Conservation (phyloP, 2,113 vertebrate genomes). For the Oophaga pumilio region DNA sequence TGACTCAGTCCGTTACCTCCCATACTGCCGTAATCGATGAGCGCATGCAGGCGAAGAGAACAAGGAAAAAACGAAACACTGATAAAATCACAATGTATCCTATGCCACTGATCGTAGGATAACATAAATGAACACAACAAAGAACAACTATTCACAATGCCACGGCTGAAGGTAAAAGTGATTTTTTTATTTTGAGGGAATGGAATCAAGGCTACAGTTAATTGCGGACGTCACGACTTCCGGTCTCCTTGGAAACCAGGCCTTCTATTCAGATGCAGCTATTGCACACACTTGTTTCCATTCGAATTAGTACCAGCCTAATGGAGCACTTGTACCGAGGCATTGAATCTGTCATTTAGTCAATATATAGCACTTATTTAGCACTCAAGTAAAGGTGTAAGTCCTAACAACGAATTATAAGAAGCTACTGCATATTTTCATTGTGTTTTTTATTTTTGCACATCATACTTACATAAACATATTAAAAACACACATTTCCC, state of each 20-base stretch:
- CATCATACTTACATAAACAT: neutral
- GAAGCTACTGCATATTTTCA: neutral
- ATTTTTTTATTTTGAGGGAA: neutral
- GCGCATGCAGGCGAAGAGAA: neutral
- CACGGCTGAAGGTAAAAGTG: neutral
- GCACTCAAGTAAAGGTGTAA: neutral
- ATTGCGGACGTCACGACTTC: constrained; percentile 17
- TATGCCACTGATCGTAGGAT: neutral
- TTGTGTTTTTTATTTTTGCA: neutral
- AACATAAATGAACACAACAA: neutral
- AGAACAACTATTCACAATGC: neutral
- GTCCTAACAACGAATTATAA: neutral
- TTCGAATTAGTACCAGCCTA: neutral
- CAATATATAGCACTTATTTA: neutral
- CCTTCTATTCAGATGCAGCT: neutral
- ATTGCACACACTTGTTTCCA: neutral
- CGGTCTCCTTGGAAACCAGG: constrained; percentile 35
- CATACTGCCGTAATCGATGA: neutral
- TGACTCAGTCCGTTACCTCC: neutral
- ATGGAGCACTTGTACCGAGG: neutral
- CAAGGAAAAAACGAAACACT: too few species aligned
- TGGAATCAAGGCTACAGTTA: neutral
- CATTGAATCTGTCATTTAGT: neutral
- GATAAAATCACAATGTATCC: neutral
- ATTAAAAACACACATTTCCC: too few species aligned